phyloP scores from a whole-genome alignment of 2,113 vertebrate species.

The Leucoraja erinaceus region DNA sequence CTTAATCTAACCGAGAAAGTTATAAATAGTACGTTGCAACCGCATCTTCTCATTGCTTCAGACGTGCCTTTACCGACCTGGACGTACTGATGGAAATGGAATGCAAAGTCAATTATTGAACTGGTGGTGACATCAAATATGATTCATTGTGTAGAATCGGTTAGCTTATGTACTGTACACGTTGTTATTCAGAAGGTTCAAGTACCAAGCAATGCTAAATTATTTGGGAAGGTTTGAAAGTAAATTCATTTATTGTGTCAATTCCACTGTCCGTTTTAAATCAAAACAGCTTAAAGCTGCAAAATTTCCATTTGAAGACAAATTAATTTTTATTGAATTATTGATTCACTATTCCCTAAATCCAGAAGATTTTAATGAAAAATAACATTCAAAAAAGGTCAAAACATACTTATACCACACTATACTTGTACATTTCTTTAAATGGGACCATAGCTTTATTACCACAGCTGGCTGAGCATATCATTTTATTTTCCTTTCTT shows the following conservation, averaged over 20 bases:
- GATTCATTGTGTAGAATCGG: not conserved
- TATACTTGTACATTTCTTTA: not conserved
- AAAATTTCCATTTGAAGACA: not conserved
- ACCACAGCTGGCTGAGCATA: not conserved
- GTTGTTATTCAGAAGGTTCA: not conserved
- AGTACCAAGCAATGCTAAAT: not conserved
- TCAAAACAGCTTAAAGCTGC: not conserved
- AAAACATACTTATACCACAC: not conserved
- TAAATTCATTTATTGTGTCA: constrained; percentile 12
- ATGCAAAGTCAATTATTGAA: not conserved
- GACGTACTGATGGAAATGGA: not conserved
- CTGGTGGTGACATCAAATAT: not conserved
- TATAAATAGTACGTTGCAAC: not conserved
- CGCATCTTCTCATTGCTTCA: not conserved
- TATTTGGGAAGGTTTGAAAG: not conserved
- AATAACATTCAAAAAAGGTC: not conserved
- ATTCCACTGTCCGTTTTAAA: not conserved
- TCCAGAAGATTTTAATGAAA: not conserved
- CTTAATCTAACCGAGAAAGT: not conserved
- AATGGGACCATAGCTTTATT: not conserved
- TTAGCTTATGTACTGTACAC: constrained; percentile 4
- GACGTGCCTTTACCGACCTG: not conserved
- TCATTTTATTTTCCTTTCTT: not conserved
- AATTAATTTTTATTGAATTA: too few relatives aligned
- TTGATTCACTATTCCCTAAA: not conserved